Percentiles rank a stretch among this genome's conserved stretches.
Evolutionary conservation across 1,140 invertebrate genomes (phyloP).

Genomic region (Sycophaga agraensis): DNA sequence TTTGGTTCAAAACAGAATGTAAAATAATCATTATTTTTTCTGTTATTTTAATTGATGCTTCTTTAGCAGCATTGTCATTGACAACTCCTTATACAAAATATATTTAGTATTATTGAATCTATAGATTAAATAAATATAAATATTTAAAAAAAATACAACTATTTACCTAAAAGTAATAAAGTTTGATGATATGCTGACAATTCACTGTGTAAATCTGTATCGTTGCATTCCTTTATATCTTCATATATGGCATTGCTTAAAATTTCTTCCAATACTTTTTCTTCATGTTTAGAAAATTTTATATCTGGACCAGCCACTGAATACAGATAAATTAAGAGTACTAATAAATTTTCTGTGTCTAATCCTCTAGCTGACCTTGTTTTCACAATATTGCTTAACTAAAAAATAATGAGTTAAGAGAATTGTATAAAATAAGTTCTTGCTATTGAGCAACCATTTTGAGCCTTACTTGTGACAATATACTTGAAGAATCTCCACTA

Average conservation of each 20-base stretch:
- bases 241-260: constrained; percentile 64
- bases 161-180: constrained; percentile 45
- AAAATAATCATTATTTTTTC: constrained; percentile 43
- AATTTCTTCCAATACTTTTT: constrained; percentile 58
- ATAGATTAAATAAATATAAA: neutral
- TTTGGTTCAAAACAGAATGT: constrained; percentile 41
- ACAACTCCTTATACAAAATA: constrained; percentile 43
- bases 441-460: neutral
- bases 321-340: constrained; percentile 65
- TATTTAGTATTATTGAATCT: neutral
- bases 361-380: constrained; percentile 60
- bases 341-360: constrained; percentile 63
- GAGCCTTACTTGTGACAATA: constrained; percentile 60
- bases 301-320: constrained; percentile 64
- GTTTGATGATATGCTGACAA: constrained; percentile 48
- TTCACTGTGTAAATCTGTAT: constrained; percentile 34
- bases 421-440: neutral
- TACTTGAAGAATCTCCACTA: constrained; percentile 63
- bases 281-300: constrained; percentile 59
- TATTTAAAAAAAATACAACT: too few relatives aligned
- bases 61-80: constrained; percentile 34
- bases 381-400: constrained; percentile 18
- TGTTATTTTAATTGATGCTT: constrained; percentile 40
- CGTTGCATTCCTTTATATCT: constrained; percentile 56
- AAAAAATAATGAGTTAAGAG: neutral